Conservation (phyloP, 2,113 vertebrate genomes). For the Mus musculus region DNA sequence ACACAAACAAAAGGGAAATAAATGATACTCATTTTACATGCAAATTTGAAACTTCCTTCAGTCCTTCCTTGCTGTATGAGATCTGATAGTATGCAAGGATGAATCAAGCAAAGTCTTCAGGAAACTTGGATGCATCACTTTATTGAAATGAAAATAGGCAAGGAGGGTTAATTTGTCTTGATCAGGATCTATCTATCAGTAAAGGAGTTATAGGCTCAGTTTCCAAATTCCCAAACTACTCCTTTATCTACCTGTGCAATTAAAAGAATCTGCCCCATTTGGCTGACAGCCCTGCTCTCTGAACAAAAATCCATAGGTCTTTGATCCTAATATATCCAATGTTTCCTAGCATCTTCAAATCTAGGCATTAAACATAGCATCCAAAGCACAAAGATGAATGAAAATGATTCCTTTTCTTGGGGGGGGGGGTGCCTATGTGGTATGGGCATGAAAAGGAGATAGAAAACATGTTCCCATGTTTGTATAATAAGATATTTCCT, state of each 20-base stretch:
- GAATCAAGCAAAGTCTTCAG: not conserved
- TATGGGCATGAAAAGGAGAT: not conserved
- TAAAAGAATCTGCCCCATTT: not conserved
- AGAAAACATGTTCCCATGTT: not conserved
- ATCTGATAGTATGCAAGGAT: not conserved
- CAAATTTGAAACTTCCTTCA: not conserved
- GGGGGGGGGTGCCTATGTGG: rapidly evolving
- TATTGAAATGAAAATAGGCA: not conserved
- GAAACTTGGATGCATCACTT: not conserved
- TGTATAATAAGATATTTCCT: not conserved
- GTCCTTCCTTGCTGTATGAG: not conserved
- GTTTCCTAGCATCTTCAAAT: not conserved
- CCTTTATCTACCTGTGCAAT: not conserved
- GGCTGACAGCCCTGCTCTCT: not conserved
- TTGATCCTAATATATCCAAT: too few relatives aligned
- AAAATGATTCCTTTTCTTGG: not conserved
- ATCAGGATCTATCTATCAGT: not conserved
- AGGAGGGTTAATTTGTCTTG: not conserved
- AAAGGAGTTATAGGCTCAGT: not conserved
- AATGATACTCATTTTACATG: not conserved
- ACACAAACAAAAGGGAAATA: not conserved
- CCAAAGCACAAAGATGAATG: not conserved
- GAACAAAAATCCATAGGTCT: not conserved
- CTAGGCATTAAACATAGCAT: rapidly evolving
- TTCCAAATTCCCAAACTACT: not conserved